Conservation (phyloP, 2,888 invertebrate species). For the Pristionchus maxplancki region DNA sequence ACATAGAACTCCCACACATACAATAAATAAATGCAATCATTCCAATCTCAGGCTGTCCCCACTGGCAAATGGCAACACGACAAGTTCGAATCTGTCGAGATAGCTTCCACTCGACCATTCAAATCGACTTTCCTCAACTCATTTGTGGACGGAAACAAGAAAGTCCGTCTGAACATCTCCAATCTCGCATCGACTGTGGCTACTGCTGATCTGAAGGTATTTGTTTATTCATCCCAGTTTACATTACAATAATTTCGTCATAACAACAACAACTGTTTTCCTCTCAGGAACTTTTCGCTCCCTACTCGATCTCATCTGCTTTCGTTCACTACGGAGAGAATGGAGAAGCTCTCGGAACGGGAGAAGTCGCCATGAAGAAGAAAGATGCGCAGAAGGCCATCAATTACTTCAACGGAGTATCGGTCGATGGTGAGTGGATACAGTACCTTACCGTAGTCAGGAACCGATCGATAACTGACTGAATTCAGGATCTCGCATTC, state of each 20-base stretch:
- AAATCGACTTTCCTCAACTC: neutral
- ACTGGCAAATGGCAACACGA: conserved; percentile 37
- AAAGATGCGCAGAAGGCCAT: conserved; percentile 61
- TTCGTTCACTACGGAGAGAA: conserved; percentile 64
- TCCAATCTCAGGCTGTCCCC: neutral
- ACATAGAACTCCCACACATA: neutral
- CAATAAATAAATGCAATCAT: neutral
- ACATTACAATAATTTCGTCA: too few relatives aligned
- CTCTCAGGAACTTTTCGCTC: conserved; percentile 60
- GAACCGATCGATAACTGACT: neutral
- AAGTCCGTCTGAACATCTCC: conserved; percentile 47
- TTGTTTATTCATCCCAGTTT: too few relatives aligned
- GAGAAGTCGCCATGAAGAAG: conserved; percentile 60
- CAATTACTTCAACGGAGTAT: conserved; percentile 57
- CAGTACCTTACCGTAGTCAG: neutral
- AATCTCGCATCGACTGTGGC: conserved; percentile 42
- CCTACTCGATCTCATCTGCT: conserved; percentile 57
- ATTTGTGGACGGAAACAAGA: neutral
- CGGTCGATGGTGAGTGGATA: conserved; percentile 58
- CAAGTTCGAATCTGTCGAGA: neutral
- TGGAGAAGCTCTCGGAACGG: conserved; percentile 64
- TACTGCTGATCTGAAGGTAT: conserved; percentile 35
- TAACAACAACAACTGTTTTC: too few relatives aligned
- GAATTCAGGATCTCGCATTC: conserved; percentile 12
- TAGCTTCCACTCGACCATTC: neutral